A percentile compares a stretch with the other conserved stretches of the same genome.
These are phyloP conservation scores for Ormyrus pomaceus DNA, from an alignment of 2,888 invertebrate species.

Conservation along the genomic window DNA sequence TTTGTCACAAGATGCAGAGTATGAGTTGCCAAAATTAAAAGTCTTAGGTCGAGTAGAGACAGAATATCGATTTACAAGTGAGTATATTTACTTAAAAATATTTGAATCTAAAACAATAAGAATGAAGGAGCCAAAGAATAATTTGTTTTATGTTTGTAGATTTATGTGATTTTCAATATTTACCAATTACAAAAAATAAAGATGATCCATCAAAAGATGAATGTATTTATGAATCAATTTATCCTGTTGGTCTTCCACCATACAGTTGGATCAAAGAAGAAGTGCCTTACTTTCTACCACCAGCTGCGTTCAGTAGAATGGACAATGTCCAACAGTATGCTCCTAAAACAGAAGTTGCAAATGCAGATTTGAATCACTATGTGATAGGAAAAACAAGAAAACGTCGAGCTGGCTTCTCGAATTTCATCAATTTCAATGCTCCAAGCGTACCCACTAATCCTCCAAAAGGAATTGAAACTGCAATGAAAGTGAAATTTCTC, in stretches of 20 bases:
- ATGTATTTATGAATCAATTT: conserved; percentile 81
- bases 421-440: conserved; percentile 81
- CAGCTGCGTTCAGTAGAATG: conserved; percentile 86
- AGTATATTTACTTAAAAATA: conserved; percentile 61
- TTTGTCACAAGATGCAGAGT: conserved; percentile 71
- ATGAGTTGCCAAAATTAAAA: conserved; percentile 73
- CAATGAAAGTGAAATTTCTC: conserved; percentile 75
- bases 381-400: conserved; percentile 78
- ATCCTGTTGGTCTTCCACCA: conserved; percentile 79
- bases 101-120: neutral
- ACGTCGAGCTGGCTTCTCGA: conserved; percentile 79
- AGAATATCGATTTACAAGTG: conserved; percentile 83
- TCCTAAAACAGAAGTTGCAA: conserved; percentile 68
- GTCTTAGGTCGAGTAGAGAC: conserved; percentile 80
- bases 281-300: conserved; percentile 84
- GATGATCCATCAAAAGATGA: conserved; percentile 75
- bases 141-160: conserved; percentile 77
- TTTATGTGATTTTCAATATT: conserved; percentile 93
- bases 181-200: conserved; percentile 82
- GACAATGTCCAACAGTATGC: conserved; percentile 78
- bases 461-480: conserved; percentile 78
- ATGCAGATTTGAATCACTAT: conserved; percentile 65
- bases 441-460: conserved; percentile 82
- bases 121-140: neutral
- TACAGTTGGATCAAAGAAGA: conserved; percentile 79